Evolutionary conservation across 1,140 invertebrate species (phyloP), one percentile per base, ranked within the genome.

Genomic region (Caerostris extrusa): DNA sequence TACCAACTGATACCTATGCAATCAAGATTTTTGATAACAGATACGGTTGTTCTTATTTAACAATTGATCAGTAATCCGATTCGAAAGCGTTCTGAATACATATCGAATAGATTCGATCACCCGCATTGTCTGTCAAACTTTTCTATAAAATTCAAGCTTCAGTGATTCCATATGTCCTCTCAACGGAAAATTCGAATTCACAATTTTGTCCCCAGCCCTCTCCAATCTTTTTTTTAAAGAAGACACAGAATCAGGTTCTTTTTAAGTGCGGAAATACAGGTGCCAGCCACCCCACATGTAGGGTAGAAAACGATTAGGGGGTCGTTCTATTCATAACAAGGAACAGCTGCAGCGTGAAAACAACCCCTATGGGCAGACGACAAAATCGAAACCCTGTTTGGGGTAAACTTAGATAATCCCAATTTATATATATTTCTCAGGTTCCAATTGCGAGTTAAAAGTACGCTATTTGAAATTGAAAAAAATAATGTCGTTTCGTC

Each of bases 231-330:
- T n/a, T 34, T 64, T 61, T 34, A 58, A 85, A 85, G 56, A 85
- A 57, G 83, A 85, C 85, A 88, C 86, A 88, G 86, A 88, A 88
- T 91, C 71, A 81, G 57, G 71, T 90, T 90, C 67, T 87, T 53
- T 89, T 89, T 7, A 8, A 88, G 58, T 64, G 86, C 90, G 90
- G 90, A 91, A 91, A 82, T 91, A 91, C 90, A 91, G 90, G 90
- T 90, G 88, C 88, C 64, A 60, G 90, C 17, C 71, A 60, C 55
- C 69, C 90, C 71, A 7, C 89, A 55, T 19, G 10, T 56, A 60
- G n/a, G 14, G n/a, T 19, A 53, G 56, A 55, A 61, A 61, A 61
- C 58, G 85, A 87, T 85, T 85, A 58, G 69, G 56, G 69, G 69
- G 19, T 56, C 34, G 71, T 34, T 17, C 89, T 82, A 91, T 91